Percentiles rank a stretch among this genome's conserved stretches.
These are phyloP conservation scores for Chlamydotis undulata DNA, from an alignment of 2,113 vertebrate genomes.

Conservation along the genomic window DNA sequence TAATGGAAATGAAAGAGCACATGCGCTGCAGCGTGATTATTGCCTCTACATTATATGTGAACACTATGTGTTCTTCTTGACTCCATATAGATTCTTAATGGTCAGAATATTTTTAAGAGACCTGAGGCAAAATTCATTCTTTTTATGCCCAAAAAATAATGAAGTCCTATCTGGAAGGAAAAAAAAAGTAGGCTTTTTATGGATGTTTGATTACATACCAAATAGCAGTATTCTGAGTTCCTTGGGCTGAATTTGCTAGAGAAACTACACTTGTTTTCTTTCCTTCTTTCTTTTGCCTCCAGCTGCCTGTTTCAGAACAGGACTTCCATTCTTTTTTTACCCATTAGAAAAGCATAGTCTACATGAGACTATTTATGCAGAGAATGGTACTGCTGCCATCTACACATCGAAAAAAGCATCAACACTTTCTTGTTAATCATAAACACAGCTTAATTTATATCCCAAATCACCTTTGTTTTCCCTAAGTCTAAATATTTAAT, in stretches of 20 bases:
- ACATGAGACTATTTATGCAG: background rate
- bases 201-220: background rate
- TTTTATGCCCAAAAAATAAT: background rate
- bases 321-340: background rate
- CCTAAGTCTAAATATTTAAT: conserved; percentile 31
- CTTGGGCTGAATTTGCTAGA: background rate
- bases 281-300: background rate
- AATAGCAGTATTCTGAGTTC: background rate
- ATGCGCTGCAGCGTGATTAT: background rate
- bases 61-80: background rate
- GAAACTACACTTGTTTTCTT: background rate
- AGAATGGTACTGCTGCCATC: conserved; percentile 47
- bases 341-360: background rate
- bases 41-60: background rate
- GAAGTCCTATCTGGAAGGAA: background rate
- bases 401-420: background rate
- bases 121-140: conserved; percentile 13
- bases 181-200: background rate
- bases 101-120: background rate
- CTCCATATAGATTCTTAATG: background rate
- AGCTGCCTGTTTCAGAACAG: conserved; percentile 19
- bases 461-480: conserved; percentile 1
- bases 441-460: background rate
- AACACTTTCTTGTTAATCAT: background rate
- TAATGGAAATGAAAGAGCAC: background rate